Evolutionary conservation across 2,888 invertebrate genomes (phyloP), one percentile per base, ranked within the genome.

Genomic region (Marasmarcha lunaedactyla): DNA sequence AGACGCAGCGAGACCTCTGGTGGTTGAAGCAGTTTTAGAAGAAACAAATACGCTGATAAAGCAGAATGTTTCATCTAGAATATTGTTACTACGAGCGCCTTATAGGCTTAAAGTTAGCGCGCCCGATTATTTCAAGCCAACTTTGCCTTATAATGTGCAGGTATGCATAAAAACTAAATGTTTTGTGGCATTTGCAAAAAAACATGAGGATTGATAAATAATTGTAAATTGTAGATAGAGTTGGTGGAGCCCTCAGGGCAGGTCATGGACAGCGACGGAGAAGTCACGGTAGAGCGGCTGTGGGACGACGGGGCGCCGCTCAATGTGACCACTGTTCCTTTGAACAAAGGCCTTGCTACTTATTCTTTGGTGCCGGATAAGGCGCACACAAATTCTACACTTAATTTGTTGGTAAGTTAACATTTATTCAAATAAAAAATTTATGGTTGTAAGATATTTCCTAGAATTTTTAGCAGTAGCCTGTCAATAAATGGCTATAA

Each of bases 121-220:
- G 14, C 92, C 96, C 0, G 91, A 92, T 51, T 90, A 91, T 48
- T 98, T 95, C 73, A 95, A 95, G 66, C 96, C 95, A 1, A 93
- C 92, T 14, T 84, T 97, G 37, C 91, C 91, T 47, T 95, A 92
- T 52, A 90, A 89, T 20, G 90, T 95, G 14, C 91, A 90, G 77
- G 93, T 93, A 50, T 47, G 45, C 1, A n/a, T 55, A 36, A 36
- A 37, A 36, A 3, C 20, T 37, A 33, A n/a, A n/a, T n/a, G n/a
- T n/a, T n/a, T n/a, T n/a, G n/a, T 62, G 64, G 83, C n/a, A n/a
- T n/a, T n/a, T n/a, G n/a, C n/a, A n/a, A n/a, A n/a, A n/a, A n/a
- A n/a, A n/a, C n/a, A n/a, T n/a, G n/a, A n/a, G n/a, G n/a, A n/a
- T n/a, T n/a, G n/a, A n/a, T 20, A 20, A 9, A 27, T 33, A 36